Evolutionary conservation across 2,797 vertebrate genomes (phyloP).

Genomic region (Arctocebus calabarensis): DNA sequence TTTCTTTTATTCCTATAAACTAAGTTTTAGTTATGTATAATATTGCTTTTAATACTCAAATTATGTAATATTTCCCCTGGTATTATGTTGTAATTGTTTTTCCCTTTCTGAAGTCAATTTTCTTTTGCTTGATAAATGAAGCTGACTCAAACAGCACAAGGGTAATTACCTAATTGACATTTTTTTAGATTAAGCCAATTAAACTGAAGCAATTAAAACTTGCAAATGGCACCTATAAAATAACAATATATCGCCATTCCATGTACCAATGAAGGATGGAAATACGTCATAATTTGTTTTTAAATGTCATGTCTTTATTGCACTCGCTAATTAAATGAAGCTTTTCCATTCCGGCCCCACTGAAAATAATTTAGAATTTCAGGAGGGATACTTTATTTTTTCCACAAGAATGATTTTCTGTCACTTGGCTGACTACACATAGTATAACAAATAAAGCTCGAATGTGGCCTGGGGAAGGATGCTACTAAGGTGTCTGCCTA

Average conservation of each 20-base stretch:
- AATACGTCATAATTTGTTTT: conserved; percentile 70
- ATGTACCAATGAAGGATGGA: conserved; percentile 59
- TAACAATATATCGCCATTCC: conserved; percentile 69
- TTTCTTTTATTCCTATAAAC: conserved; percentile 27
- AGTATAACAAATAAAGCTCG: background rate
- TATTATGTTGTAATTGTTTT: conserved; percentile 70
- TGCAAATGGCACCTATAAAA: conserved; percentile 66
- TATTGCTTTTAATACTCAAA: conserved; percentile 46
- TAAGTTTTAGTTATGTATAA: background rate
- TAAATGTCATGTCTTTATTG: conserved; percentile 71
- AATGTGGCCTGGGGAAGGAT: background rate
- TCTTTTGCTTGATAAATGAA: conserved; percentile 74
- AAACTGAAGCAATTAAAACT: conserved; percentile 78
- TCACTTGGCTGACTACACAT: background rate
- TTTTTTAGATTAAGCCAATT: conserved; percentile 74
- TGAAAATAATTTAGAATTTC: conserved; percentile 63
- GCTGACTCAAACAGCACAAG: conserved; percentile 22
- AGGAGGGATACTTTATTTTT: conserved; percentile 33
- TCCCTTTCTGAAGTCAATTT: conserved; percentile 64
- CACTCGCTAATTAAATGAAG: conserved; percentile 61
- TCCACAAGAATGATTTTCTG: background rate
- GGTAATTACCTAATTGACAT: conserved; percentile 53
- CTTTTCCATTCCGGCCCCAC: background rate
- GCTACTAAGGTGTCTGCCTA: background rate
- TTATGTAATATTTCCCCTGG: conserved; percentile 38